These are phyloP conservation scores for Bubalus kerabau DNA, from an alignment of 2,113 vertebrate genomes.

Conservation along the genomic window DNA sequence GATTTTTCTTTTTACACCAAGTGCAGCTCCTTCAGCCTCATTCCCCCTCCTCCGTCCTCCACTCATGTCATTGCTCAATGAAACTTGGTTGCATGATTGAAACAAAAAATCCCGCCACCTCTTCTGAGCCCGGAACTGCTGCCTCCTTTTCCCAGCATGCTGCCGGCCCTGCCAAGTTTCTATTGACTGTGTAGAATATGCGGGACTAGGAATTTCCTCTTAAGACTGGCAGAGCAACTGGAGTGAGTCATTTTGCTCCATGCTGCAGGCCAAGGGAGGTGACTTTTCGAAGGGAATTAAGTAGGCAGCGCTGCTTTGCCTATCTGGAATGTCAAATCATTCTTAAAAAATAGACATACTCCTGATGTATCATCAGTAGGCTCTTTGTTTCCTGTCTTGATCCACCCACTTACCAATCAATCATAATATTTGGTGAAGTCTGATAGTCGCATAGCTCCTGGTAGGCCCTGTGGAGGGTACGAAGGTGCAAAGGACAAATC, in stretches of 20 bases:
- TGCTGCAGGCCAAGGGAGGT: constrained; percentile 48
- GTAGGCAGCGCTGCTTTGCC: neutral
- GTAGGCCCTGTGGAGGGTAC: neutral
- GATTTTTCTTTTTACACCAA: neutral
- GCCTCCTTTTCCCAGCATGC: constrained; percentile 56
- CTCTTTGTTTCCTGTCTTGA: neutral
- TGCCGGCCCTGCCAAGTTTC: constrained; percentile 41
- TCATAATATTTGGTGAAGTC: constrained; percentile 41
- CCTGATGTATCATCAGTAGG: neutral
- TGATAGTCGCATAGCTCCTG: neutral
- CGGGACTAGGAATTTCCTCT: constrained; percentile 47
- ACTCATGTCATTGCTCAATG: constrained; percentile 7
- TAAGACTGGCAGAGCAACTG: constrained; percentile 26
- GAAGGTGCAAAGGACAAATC: neutral
- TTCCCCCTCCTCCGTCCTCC: neutral
- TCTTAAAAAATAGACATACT: neutral
- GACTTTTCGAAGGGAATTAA: constrained; percentile 13
- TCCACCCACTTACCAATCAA: neutral
- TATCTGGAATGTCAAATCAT: neutral
- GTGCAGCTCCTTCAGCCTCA: neutral
- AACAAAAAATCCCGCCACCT: constrained; percentile 69
- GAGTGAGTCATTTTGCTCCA: constrained; percentile 55
- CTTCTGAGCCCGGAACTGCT: constrained; percentile 43
- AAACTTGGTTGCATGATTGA: constrained; percentile 21
- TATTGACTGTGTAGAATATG: constrained; percentile 1